Conservation (phyloP, 2,113 vertebrate genomes). For the Myotis davidii region DNA sequence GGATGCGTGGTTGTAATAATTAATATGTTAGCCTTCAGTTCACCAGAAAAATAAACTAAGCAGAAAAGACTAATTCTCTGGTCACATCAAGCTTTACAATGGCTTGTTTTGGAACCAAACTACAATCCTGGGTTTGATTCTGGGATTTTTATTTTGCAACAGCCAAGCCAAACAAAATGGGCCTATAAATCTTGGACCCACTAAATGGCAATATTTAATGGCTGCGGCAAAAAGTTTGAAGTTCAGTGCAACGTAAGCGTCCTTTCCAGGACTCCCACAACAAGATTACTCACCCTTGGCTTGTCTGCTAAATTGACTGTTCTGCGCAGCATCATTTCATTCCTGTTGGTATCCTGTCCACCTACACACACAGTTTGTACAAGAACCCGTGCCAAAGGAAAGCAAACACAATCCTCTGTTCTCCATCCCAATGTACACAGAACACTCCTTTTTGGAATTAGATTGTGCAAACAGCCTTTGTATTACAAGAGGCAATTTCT, state of each 20-base stretch:
- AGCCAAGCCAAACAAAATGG: not conserved
- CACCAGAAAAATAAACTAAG: not conserved
- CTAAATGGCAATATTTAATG: not conserved
- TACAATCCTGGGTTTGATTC: not conserved
- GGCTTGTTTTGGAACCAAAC: not conserved
- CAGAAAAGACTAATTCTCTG: not conserved
- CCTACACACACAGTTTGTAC: not conserved
- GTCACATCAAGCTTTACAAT: not conserved
- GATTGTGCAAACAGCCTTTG: not conserved
- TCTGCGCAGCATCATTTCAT: not conserved
- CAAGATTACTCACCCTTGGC: not conserved
- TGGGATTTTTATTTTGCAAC: slow-evolving; percentile 34
- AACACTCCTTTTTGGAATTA: not conserved
- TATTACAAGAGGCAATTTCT: not conserved
- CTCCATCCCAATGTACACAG: not conserved
- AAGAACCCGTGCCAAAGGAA: slow-evolving; percentile 13
- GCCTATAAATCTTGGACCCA: not conserved
- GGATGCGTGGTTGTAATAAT: not conserved
- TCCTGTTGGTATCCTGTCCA: not conserved
- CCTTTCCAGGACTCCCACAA: slow-evolving; percentile 10
- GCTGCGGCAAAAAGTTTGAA: not conserved
- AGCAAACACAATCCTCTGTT: not conserved
- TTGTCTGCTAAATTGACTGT: not conserved
- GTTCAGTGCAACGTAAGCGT: not conserved
- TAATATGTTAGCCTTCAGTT: not conserved